A percentile compares a stretch with the other conserved stretches of the same genome.
These are phyloP conservation scores for Psittacula echo DNA, from an alignment of 2,797 vertebrate genomes.

Conservation along the genomic window DNA sequence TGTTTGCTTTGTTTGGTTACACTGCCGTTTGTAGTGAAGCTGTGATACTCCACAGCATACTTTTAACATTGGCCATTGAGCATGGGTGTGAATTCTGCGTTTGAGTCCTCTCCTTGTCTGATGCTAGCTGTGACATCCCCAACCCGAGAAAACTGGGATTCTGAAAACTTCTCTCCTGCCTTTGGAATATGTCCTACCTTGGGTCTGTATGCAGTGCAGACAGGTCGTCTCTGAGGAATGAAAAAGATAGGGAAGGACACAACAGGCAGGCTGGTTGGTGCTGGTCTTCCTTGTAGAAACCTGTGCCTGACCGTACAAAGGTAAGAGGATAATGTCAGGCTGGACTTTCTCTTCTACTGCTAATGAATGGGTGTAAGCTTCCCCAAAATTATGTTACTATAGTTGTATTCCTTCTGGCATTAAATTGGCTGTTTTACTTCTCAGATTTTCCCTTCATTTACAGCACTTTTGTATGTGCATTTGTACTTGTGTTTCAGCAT, in stretches of 20 bases:
- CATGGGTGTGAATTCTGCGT: not conserved
- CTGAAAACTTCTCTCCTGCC: not conserved
- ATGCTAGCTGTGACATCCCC: not conserved
- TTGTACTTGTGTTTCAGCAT: not conserved
- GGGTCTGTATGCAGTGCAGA: not conserved
- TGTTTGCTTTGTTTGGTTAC: not conserved
- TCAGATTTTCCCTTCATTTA: not conserved
- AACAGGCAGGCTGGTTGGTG: not conserved
- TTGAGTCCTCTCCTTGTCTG: not conserved
- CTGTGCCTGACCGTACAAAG: not conserved
- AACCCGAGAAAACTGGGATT: not conserved
- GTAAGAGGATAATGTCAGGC: not conserved
- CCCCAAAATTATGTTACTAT: not conserved
- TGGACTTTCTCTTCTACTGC: not conserved
- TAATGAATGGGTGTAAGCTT: not conserved
- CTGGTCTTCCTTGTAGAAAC: not conserved
- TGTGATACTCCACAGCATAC: not conserved
- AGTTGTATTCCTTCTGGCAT: not conserved
- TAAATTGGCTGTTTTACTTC: not conserved
- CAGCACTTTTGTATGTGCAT: not conserved
- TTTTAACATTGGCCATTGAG: not conserved
- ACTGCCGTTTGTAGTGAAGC: not conserved
- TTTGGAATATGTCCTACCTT: not conserved
- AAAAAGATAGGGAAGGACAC: not conserved
- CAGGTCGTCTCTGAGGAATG: not conserved